phyloP scores from a whole-genome alignment of 2,113 vertebrate species.

The Scomber colias region DNA sequence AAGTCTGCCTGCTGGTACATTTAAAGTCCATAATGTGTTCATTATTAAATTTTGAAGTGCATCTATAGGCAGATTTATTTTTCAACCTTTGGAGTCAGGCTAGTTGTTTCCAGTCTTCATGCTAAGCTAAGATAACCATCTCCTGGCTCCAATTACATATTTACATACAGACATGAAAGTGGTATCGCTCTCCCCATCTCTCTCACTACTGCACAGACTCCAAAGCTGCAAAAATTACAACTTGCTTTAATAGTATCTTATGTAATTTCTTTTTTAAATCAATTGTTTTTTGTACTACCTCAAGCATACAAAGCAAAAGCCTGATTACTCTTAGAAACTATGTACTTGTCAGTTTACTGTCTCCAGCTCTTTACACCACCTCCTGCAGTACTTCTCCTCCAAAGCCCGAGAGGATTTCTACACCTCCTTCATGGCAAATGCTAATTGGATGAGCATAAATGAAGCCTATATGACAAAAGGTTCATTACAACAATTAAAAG shows the following conservation, averaged over 20 bases:
- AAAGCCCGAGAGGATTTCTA: conserved; percentile 13
- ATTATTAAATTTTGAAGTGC: too few species aligned
- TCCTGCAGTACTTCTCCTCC: not conserved
- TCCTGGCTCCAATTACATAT: too few species aligned
- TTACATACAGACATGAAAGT: too few species aligned
- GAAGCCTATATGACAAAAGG: conserved; percentile 50
- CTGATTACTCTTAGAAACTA: not conserved
- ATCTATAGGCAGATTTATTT: too few species aligned
- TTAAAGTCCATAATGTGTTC: too few species aligned
- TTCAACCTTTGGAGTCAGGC: too few species aligned
- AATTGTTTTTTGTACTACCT: not conserved
- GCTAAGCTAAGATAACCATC: too few species aligned
- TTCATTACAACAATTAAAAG: conserved; percentile 66
- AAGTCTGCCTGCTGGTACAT: too few species aligned
- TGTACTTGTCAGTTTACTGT: not conserved
- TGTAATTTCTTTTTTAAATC: not conserved
- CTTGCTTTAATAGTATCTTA: too few species aligned
- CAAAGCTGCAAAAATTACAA: not conserved
- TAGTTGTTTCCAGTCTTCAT: too few species aligned
- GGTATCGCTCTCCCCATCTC: too few species aligned
- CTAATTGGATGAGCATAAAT: conserved; percentile 59
- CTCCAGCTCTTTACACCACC: conserved; percentile 16
- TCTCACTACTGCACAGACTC: not conserved
- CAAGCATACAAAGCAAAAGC: not conserved
- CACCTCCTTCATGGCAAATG: conserved; percentile 4